These are phyloP conservation scores for Semnornis frantzii DNA, from an alignment of 2,113 vertebrate genomes.

Conservation along the genomic window DNA sequence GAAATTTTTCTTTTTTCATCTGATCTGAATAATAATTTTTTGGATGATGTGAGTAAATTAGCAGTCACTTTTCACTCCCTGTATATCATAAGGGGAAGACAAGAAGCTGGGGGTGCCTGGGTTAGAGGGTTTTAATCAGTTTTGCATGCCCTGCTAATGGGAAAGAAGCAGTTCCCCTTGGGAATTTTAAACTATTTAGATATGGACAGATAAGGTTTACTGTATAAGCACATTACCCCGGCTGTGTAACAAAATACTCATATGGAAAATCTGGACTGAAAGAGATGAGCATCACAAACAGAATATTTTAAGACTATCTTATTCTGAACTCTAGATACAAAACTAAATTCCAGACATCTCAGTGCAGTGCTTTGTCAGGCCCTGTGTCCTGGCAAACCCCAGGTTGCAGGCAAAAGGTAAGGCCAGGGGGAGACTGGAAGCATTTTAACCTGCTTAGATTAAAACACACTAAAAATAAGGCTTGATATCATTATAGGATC, in stretches of 20 bases:
- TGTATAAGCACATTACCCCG: not conserved
- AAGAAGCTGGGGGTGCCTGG: not conserved
- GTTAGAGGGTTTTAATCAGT: not conserved
- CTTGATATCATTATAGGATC: not conserved
- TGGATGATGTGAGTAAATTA: not conserved
- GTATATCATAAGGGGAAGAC: not conserved
- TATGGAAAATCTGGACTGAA: not conserved
- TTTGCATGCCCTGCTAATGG: not conserved
- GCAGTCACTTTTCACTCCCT: not conserved
- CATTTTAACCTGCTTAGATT: not conserved
- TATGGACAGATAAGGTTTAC: not conserved
- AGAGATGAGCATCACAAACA: not conserved
- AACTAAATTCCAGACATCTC: not conserved
- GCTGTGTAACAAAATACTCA: not conserved
- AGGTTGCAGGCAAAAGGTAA: not conserved
- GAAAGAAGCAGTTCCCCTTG: not conserved
- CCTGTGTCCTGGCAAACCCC: accelerated
- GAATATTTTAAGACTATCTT: not conserved
- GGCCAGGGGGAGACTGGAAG: not conserved
- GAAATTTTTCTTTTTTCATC: not conserved
- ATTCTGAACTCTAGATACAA: not conserved
- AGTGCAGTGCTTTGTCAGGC: not conserved
- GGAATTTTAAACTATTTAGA: not conserved
- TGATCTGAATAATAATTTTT: not conserved
- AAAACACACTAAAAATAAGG: not conserved